phyloP scores from a whole-genome alignment of 53 echinoderm and acorn worm species.

The Apostichopus leukothele region DNA sequence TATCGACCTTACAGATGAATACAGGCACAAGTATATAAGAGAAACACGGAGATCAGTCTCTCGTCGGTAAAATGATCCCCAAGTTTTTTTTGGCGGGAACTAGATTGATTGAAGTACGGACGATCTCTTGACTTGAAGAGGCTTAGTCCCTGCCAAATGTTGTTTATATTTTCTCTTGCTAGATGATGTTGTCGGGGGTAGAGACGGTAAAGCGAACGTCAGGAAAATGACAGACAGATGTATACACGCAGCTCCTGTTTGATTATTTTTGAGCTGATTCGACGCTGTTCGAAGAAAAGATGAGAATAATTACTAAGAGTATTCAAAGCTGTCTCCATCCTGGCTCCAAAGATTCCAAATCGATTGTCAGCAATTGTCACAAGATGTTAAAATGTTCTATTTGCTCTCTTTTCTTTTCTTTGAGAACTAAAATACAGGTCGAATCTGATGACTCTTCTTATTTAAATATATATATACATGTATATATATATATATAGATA shows the following conservation, averaged over 20 bases:
- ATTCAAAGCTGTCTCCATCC: constrained; percentile 2
- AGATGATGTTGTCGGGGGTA: constrained; percentile 6
- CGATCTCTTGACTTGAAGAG: constrained; percentile 42
- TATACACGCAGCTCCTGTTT: constrained; percentile 17
- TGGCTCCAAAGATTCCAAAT: constrained; percentile 2
- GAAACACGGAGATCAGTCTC: background rate
- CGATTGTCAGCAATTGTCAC: background rate
- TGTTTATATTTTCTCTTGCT: constrained; percentile 33
- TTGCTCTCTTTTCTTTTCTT: background rate
- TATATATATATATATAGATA: no score
- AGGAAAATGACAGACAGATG: constrained; percentile 26
- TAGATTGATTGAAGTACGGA: constrained; percentile 41
- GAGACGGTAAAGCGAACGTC: no score
- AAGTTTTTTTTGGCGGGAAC: constrained; percentile 7
- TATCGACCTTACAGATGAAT: constrained; percentile 11
- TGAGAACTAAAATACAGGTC: no score
- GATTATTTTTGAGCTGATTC: constrained; percentile 10
- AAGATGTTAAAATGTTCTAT: constrained; percentile 1
- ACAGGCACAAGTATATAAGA: background rate
- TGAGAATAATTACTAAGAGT: background rate
- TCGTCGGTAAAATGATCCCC: constrained; percentile 36
- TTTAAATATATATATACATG: no score
- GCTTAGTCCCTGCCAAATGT: constrained; percentile 35
- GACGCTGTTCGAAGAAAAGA: background rate
- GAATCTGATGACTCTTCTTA: no score